phyloP scores from a whole-genome alignment of 2,113 vertebrate species.

The Sphyrna mokarran region DNA sequence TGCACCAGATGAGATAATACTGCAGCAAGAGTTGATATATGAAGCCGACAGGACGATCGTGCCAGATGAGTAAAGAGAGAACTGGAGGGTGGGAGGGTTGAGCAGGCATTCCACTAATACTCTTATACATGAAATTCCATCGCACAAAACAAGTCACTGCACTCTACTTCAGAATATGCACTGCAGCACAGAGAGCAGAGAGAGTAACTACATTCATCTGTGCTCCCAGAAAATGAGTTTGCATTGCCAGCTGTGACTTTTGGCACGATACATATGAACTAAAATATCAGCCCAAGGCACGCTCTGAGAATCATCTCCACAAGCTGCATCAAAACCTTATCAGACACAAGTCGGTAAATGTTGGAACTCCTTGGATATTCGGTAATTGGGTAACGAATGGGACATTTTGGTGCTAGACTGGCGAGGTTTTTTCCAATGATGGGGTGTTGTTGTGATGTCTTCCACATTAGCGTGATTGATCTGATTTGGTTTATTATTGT shows the following conservation, averaged over 20 bases:
- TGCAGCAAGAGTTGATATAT: slow-evolving; percentile 16
- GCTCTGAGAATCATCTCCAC: slow-evolving; percentile 3
- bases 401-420: neutral
- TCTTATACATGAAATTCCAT: neutral
- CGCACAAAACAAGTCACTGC: neutral
- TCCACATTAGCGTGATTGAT: neutral
- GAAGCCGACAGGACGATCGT: neutral
- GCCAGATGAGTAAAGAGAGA: neutral
- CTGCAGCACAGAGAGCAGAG: slow-evolving; percentile 15
- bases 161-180: slow-evolving; percentile 2
- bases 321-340: neutral
- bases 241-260: slow-evolving; percentile 25
- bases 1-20: neutral
- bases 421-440: neutral
- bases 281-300: slow-evolving; percentile 28
- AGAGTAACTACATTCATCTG: neutral
- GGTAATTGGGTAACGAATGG: neutral
- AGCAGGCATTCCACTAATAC: neutral
- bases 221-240: neutral
- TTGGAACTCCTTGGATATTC: neutral
- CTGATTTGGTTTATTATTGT: no score
- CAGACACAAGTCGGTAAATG: neutral
- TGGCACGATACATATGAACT: neutral
- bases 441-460: neutral
- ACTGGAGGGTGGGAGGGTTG: neutral